phyloP scores from a whole-genome alignment of 2,113 vertebrate species.

The Marmota monax region DNA sequence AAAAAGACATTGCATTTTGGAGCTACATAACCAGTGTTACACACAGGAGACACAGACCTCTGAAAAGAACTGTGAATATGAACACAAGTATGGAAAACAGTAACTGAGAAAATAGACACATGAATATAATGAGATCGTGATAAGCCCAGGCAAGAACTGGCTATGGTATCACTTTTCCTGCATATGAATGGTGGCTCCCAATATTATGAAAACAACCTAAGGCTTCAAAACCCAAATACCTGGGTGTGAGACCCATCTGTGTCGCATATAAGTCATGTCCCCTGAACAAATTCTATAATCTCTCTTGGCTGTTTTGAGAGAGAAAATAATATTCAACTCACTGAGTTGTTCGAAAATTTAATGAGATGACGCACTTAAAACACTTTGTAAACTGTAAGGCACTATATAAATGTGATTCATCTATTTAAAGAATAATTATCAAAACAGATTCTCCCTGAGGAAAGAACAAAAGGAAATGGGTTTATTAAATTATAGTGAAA shows the following conservation, averaged over 20 bases:
- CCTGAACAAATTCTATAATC: too few relatives aligned
- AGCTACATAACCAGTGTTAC: neutral
- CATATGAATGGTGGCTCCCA: neutral
- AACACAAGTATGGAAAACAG: neutral
- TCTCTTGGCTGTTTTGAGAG: neutral
- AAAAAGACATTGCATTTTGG: neutral
- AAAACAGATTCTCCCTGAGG: slow-evolving; percentile 52
- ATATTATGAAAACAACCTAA: neutral
- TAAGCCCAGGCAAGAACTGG: neutral
- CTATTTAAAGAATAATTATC: slow-evolving; percentile 51
- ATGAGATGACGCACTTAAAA: neutral
- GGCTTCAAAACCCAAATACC: neutral
- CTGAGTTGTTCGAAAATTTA: neutral
- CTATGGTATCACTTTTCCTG: neutral
- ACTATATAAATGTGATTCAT: neutral
- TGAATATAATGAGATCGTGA: neutral
- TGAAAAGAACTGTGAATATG: neutral
- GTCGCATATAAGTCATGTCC: neutral
- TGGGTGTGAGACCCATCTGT: neutral
- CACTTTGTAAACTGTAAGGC: neutral
- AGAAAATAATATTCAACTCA: neutral
- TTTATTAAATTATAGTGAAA: slow-evolving; percentile 35
- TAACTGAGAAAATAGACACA: neutral
- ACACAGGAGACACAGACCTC: neutral
- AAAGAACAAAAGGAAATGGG: slow-evolving; percentile 50